Evolutionary conservation across 2,888 invertebrate species (phyloP).

Genomic region (Eilema sororculum): DNA sequence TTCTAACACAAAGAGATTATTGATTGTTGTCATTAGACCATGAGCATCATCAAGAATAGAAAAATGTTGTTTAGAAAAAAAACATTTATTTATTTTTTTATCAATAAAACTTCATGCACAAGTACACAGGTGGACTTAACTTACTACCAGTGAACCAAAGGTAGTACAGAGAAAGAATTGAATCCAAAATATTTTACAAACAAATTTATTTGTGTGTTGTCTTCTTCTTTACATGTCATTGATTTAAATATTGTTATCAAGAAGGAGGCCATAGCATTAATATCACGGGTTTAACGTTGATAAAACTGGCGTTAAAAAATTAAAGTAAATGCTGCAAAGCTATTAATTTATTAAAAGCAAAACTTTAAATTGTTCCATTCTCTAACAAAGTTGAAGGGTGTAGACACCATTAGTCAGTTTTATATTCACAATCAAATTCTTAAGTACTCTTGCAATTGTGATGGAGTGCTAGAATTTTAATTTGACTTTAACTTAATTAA

Average conservation of each 20-base stretch:
- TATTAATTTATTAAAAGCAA: constrained; percentile 17
- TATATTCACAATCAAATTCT: constrained; percentile 41
- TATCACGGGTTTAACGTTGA: background rate
- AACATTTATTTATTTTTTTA: no score
- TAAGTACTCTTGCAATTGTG: constrained; percentile 46
- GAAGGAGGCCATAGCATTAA: no score
- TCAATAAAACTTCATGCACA: no score
- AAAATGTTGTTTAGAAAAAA: no score
- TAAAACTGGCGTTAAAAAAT: background rate
- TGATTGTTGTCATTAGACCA: constrained; percentile 14
- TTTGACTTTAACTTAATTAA: constrained; percentile 59
- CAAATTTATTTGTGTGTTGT: no score
- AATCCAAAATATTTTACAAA: no score
- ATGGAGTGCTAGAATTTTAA: constrained; percentile 40
- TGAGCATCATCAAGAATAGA: no score
- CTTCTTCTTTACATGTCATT: no score
- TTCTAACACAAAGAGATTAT: constrained; percentile 44
- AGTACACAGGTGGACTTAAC: no score
- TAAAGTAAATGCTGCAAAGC: constrained; percentile 1
- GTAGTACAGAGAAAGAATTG: no score
- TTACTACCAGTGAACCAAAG: no score
- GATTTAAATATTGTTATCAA: no score
- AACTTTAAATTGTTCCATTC: constrained; percentile 20
- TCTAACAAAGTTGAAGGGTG: constrained; percentile 40
- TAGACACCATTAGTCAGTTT: constrained; percentile 46